These are phyloP conservation scores for Brachionus asplanchnoidis DNA, from an alignment of 1,140 invertebrate species.

Conservation along the genomic window DNA sequence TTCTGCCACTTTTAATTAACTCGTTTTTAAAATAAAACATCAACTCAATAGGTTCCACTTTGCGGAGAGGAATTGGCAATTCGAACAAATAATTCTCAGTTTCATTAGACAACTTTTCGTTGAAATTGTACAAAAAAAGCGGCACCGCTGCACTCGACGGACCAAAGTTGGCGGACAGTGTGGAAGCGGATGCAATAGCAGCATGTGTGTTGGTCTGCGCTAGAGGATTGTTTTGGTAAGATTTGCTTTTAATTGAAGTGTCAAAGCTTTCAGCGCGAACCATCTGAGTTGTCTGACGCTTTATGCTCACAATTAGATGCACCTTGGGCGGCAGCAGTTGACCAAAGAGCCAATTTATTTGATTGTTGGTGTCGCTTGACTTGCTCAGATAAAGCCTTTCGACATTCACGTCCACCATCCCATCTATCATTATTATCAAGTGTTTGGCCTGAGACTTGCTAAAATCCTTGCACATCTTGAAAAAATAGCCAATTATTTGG, in stretches of 20 bases:
- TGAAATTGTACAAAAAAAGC: conserved; percentile 27
- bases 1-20: background rate
- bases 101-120: conserved; percentile 24
- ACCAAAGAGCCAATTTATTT: conserved; percentile 34
- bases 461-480: background rate
- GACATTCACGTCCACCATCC: background rate
- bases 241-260: background rate
- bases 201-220: background rate
- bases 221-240: background rate
- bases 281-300: background rate
- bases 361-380: background rate
- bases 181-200: background rate
- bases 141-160: background rate
- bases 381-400: conserved; percentile 2
- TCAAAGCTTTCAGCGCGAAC: background rate
- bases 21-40: background rate
- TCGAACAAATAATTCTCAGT: conserved; percentile 37
- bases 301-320: conserved; percentile 35
- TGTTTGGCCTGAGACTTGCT: background rate
- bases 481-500: conserved; percentile 24
- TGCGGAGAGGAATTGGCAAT: background rate
- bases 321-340: background rate
- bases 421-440: background rate
- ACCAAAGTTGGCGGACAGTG: background rate
- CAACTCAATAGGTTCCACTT: background rate